phyloP scores from a whole-genome alignment of 2,797 vertebrate species.

The Anguilla pacifica region DNA sequence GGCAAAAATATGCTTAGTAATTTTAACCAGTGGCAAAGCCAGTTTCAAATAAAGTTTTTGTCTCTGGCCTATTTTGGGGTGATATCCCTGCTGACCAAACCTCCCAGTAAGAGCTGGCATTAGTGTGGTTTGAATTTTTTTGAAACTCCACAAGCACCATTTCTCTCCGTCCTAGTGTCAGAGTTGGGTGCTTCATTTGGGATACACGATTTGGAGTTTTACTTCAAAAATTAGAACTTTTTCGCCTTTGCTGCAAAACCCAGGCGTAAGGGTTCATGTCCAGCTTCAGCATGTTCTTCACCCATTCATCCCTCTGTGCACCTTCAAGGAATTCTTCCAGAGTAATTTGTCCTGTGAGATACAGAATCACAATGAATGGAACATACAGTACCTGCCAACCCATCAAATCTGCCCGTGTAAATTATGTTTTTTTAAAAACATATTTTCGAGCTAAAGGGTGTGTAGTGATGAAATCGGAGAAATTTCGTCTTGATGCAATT shows the following conservation, averaged over 20 bases:
- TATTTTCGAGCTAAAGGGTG: background rate
- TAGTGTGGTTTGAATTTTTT: background rate
- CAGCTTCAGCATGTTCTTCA: slow-evolving; percentile 48
- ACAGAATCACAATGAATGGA: background rate
- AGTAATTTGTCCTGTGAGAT: slow-evolving; percentile 51
- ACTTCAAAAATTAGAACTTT: slow-evolving; percentile 34
- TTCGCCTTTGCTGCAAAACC: slow-evolving; percentile 48
- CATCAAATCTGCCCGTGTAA: background rate
- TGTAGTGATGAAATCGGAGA: background rate
- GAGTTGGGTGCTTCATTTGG: background rate
- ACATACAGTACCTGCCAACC: background rate
- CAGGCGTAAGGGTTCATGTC: slow-evolving; percentile 50
- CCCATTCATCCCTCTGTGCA: slow-evolving; percentile 45
- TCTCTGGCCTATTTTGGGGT: background rate
- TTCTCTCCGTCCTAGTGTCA: background rate
- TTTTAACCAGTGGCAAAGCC: too few species aligned
- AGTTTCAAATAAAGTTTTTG: background rate
- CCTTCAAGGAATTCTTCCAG: slow-evolving; percentile 55
- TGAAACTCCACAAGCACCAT: background rate
- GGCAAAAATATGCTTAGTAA: too few species aligned
- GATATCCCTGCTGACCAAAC: background rate
- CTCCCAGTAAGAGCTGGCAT: too few species aligned
- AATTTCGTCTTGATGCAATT: background rate
- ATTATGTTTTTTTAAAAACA: background rate
- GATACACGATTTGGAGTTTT: background rate